Conservation (phyloP, 2,888 invertebrate genomes). For the Lepidocyrtoides sp. region DNA sequence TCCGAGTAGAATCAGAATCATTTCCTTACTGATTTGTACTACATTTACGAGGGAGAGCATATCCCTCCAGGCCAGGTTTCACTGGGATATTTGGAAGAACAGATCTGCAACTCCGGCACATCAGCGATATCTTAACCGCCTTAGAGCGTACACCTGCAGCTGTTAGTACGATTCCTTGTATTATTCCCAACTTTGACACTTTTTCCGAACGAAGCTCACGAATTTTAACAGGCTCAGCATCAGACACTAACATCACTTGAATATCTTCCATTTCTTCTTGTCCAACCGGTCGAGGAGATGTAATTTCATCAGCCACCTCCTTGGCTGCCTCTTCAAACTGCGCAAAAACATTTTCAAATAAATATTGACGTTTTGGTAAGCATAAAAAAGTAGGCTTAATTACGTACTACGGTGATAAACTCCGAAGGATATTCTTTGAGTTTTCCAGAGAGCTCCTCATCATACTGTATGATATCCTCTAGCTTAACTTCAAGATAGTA, state of each 20-base stretch:
- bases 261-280: conserved; percentile 97
- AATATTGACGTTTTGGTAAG: too few species aligned
- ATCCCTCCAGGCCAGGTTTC: conserved; percentile 98
- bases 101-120: conserved; percentile 97
- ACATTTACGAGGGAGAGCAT: conserved; percentile 97
- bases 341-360: too few species aligned
- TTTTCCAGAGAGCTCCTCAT: conserved; percentile 97
- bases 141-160: conserved; percentile 98
- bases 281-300: conserved; percentile 95
- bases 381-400: too few species aligned
- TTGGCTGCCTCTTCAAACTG: conserved; percentile 97
- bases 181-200: conserved; percentile 97
- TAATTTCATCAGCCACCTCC: conserved; percentile 98
- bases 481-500: conserved; percentile 97
- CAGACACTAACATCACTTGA: conserved; percentile 95
- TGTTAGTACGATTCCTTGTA: conserved; percentile 98
- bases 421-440: conserved; percentile 97
- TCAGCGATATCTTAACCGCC: conserved; percentile 97
- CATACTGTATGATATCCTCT: conserved; percentile 97
- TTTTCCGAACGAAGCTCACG: conserved; percentile 96
- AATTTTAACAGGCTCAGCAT: conserved; percentile 93
- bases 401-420: conserved; percentile 92
- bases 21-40: conserved; percentile 86
- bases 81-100: conserved; percentile 95
- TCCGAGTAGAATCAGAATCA: too few species aligned